These are phyloP conservation scores for Sphaeramia orbicularis DNA, from an alignment of 2,797 vertebrate genomes.

Conservation along the genomic window DNA sequence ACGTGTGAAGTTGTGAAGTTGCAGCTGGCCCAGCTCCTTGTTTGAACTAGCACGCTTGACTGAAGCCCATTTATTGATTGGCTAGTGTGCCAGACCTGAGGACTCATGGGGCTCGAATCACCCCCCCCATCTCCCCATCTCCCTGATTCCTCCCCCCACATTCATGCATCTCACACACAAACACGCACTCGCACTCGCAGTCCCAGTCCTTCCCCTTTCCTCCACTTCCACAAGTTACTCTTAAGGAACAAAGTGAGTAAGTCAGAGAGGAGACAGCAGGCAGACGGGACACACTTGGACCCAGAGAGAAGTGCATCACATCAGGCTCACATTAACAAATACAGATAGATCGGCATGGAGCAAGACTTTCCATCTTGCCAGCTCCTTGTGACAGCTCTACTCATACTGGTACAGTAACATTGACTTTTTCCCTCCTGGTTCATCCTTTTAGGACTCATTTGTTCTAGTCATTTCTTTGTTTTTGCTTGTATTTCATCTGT, in stretches of 20 bases:
- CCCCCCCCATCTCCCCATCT: conserved; percentile 38
- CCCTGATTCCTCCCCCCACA: conserved; percentile 61
- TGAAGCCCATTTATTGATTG: conserved; percentile 88
- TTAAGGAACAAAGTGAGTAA: conserved; percentile 63
- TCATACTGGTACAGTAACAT: conserved; percentile 88
- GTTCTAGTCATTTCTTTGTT: background rate
- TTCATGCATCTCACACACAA: conserved; percentile 44
- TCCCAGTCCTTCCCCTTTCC: conserved; percentile 37
- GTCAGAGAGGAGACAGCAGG: conserved; percentile 78
- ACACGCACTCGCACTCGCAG: conserved; percentile 27
- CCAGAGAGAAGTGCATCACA: conserved; percentile 51
- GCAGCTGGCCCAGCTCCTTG: conserved; percentile 76
- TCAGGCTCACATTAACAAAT: conserved; percentile 21
- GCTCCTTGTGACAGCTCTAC: conserved; percentile 85
- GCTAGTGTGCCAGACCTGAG: conserved; percentile 81
- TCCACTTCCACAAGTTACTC: conserved; percentile 56
- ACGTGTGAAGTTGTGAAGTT: conserved; percentile 67
- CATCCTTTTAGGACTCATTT: background rate
- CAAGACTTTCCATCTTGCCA: conserved; percentile 75
- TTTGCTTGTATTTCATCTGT: background rate
- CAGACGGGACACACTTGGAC: conserved; percentile 61
- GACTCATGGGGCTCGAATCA: conserved; percentile 71
- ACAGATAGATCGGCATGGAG: conserved; percentile 83
- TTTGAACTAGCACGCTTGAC: conserved; percentile 88
- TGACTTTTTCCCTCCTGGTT: conserved; percentile 4